Conservation (phyloP, 2,113 vertebrate genomes). For the Poeciliopsis turrubarensis region DNA sequence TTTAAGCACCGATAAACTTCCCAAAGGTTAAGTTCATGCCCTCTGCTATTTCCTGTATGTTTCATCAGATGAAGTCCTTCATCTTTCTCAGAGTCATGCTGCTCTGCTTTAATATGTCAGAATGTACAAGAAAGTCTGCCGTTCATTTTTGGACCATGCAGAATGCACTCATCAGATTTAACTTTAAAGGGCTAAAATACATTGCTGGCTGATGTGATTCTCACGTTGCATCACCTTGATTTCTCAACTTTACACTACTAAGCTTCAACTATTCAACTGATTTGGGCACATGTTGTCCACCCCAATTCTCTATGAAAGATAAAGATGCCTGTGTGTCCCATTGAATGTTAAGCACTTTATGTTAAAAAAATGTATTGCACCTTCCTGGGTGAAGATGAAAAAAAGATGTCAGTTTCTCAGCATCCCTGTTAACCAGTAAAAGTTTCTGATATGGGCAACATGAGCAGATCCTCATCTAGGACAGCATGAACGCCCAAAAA, state of each 20-base stretch:
- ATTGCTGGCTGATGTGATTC: constrained; percentile 39
- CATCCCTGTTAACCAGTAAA: constrained; percentile 5
- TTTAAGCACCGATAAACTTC: constrained; percentile 42
- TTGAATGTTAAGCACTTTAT: not conserved
- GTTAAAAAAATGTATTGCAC: not conserved
- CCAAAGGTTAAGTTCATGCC: constrained; percentile 27
- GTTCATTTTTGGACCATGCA: constrained; percentile 48
- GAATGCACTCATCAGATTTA: constrained; percentile 42
- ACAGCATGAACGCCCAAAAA: too few relatives aligned
- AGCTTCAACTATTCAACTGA: constrained; percentile 34
- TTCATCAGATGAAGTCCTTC: constrained; percentile 66
- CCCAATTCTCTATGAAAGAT: not conserved
- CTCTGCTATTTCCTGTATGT: constrained; percentile 50
- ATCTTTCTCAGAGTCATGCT: constrained; percentile 41
- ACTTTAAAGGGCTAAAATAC: constrained; percentile 18
- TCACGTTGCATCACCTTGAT: constrained; percentile 56
- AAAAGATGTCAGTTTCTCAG: not conserved
- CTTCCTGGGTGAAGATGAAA: not conserved
- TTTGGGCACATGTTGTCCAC: constrained; percentile 5
- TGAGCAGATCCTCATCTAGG: too few relatives aligned
- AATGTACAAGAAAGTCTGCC: constrained; percentile 34
- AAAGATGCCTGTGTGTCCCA: not conserved
- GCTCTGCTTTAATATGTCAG: constrained; percentile 37
- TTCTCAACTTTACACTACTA: constrained; percentile 35
- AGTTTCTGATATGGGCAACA: too few relatives aligned